phyloP scores from a whole-genome alignment of 2,797 vertebrate species.

The Gymnodraco acuticeps region DNA sequence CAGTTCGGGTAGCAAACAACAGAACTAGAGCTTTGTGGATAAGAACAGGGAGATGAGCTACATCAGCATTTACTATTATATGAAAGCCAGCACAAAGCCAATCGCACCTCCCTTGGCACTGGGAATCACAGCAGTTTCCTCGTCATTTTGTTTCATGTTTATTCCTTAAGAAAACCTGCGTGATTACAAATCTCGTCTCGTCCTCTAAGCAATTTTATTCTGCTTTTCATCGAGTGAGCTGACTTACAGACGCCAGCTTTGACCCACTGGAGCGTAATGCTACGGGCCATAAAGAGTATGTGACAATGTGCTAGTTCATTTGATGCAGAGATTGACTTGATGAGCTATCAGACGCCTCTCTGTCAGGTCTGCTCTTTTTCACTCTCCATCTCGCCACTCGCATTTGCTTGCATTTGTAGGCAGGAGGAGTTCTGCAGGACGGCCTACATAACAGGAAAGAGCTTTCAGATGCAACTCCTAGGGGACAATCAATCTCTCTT shows the following conservation, averaged over 20 bases:
- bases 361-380: slow-evolving; percentile 57
- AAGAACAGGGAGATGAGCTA: slow-evolving; percentile 56
- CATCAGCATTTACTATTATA: slow-evolving; percentile 68
- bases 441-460: slow-evolving; percentile 69
- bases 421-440: slow-evolving; percentile 61
- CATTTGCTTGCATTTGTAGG: slow-evolving; percentile 70
- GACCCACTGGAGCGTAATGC: slow-evolving; percentile 43
- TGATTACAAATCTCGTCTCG: slow-evolving; percentile 55
- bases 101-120: slow-evolving; percentile 58
- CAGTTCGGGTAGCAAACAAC: slow-evolving; percentile 45
- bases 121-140: slow-evolving; percentile 58
- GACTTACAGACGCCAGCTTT: slow-evolving; percentile 22
- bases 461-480: slow-evolving; percentile 69
- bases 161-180: slow-evolving; percentile 57
- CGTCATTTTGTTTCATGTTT: slow-evolving; percentile 58
- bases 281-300: slow-evolving; percentile 53
- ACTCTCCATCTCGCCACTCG: slow-evolving; percentile 41
- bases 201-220: slow-evolving; percentile 42
- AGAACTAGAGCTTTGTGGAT: slow-evolving; percentile 51
- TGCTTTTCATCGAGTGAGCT: slow-evolving; percentile 20
- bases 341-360: slow-evolving; percentile 63
- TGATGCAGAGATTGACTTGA: slow-evolving; percentile 65
- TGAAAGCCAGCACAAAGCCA: slow-evolving; percentile 59
- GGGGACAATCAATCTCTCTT: slow-evolving; percentile 74
- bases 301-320: slow-evolving; percentile 69